phyloP scores from a whole-genome alignment of 2,888 invertebrate genomes.

The Drosophila testacea region DNA sequence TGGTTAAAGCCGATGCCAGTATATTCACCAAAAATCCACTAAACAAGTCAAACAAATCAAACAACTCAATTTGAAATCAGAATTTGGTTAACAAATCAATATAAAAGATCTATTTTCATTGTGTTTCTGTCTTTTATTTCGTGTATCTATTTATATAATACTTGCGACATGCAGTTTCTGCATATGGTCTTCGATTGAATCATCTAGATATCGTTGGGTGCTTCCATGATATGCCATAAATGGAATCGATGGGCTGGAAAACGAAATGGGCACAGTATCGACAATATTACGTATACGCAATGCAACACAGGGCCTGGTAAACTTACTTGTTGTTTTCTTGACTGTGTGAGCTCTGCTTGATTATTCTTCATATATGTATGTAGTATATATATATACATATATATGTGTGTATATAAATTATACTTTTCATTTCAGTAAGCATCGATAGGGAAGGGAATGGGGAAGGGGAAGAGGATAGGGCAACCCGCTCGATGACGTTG shows the following conservation, averaged over 20 bases:
- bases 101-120: no score
- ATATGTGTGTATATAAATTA: background rate
- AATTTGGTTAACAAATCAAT: no score
- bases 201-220: no score
- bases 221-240: background rate
- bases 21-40: no score
- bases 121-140: no score
- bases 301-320: background rate
- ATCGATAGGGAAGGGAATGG: background rate
- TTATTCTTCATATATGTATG: slow-evolving; percentile 18
- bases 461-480: background rate
- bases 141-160: no score
- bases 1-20: no score
- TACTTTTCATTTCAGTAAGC: slow-evolving; percentile 26
- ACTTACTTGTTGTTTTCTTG: background rate
- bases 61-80: no score
- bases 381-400: background rate
- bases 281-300: slow-evolving; percentile 42
- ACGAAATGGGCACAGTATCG: slow-evolving; percentile 18
- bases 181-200: no score
- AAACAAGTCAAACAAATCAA: no score
- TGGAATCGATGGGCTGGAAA: slow-evolving; percentile 16
- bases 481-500: slow-evolving; percentile 7
- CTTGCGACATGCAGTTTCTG: no score
- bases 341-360: slow-evolving; percentile 18